A percentile compares a stretch with the other conserved stretches of the same genome.
Conservation (phyloP, 1,140 invertebrate species). For the Meloidogyne chitwoodi region DNA sequence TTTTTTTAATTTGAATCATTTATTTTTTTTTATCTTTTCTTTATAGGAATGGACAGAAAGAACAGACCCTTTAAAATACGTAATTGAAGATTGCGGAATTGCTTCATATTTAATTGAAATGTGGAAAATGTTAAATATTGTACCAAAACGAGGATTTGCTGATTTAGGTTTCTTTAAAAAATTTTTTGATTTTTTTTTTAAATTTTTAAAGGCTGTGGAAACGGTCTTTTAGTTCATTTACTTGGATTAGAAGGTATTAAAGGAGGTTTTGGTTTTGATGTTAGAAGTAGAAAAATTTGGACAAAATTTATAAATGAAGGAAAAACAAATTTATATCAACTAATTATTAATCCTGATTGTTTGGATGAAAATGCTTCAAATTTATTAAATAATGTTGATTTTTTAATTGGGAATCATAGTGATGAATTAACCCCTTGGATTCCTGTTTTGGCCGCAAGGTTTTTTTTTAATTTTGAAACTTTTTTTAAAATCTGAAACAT, state of each 20-base stretch:
- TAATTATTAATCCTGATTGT: slow-evolving; percentile 46
- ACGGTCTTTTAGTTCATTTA: slow-evolving; percentile 73
- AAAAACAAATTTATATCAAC: slow-evolving; percentile 60
- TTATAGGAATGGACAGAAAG: slow-evolving; percentile 74
- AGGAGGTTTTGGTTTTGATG: slow-evolving; percentile 80
- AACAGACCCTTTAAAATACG: slow-evolving; percentile 88
- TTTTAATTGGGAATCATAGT: slow-evolving; percentile 96
- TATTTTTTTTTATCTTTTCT: neutral
- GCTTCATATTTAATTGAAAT: slow-evolving; percentile 76
- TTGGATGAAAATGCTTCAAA: neutral
- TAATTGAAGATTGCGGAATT: slow-evolving; percentile 93
- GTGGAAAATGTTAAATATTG: neutral
- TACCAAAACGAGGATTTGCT: slow-evolving; percentile 67
- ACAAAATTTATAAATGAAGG: slow-evolving; percentile 66
- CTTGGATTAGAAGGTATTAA: slow-evolving; percentile 43
- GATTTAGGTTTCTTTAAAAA: slow-evolving; percentile 68
- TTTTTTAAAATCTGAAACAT: neutral
- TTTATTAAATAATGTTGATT: slow-evolving; percentile 70
- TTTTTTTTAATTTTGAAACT: neutral
- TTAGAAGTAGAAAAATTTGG: slow-evolving; percentile 85
- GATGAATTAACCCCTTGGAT: slow-evolving; percentile 97
- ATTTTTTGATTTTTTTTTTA: too few species aligned
- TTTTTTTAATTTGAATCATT: too few species aligned
- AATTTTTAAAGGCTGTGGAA: slow-evolving; percentile 73
- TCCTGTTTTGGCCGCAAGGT: slow-evolving; percentile 78